Conservation (phyloP, 2,113 vertebrate genomes). For the Halcyon senegalensis region DNA sequence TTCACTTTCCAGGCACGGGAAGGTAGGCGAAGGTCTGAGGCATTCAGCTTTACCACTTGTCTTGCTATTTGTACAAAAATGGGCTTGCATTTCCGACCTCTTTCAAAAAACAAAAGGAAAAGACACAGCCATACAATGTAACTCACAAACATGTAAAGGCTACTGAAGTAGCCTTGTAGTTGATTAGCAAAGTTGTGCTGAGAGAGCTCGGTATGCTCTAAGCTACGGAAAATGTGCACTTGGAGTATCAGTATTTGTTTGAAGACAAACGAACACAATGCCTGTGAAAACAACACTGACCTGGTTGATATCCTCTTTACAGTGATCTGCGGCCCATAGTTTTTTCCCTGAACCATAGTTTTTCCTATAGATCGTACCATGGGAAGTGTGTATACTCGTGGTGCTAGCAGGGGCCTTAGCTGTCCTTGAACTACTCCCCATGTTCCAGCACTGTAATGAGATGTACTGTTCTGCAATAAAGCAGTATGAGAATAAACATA, state of each 20-base stretch:
- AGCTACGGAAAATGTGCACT: background rate
- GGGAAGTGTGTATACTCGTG: conserved; percentile 84
- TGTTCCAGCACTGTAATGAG: conserved; percentile 85
- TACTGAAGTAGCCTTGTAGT: background rate
- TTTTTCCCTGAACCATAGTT: conserved; percentile 89
- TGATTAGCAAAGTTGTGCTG: background rate
- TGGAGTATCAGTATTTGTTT: background rate
- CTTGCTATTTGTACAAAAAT: conserved; percentile 88
- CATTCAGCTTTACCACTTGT: conserved; percentile 88
- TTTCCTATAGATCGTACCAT: conserved; percentile 90
- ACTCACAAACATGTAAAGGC: background rate
- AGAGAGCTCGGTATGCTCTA: background rate
- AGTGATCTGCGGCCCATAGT: conserved; percentile 87
- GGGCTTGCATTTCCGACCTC: conserved; percentile 87
- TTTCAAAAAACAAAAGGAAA: background rate
- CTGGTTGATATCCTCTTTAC: conserved; percentile 88
- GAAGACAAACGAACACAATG: background rate
- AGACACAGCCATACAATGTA: background rate
- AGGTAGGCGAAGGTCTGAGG: conserved; percentile 85
- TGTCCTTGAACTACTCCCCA: conserved; percentile 88
- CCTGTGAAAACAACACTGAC: conserved; percentile 53
- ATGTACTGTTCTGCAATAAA: conserved; percentile 81
- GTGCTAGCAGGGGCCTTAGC: conserved; percentile 81
- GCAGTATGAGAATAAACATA: background rate
- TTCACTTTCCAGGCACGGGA: conserved; percentile 89